Evolutionary conservation across 2,113 vertebrate genomes (phyloP).

Genomic region (Mobula birostris): DNA sequence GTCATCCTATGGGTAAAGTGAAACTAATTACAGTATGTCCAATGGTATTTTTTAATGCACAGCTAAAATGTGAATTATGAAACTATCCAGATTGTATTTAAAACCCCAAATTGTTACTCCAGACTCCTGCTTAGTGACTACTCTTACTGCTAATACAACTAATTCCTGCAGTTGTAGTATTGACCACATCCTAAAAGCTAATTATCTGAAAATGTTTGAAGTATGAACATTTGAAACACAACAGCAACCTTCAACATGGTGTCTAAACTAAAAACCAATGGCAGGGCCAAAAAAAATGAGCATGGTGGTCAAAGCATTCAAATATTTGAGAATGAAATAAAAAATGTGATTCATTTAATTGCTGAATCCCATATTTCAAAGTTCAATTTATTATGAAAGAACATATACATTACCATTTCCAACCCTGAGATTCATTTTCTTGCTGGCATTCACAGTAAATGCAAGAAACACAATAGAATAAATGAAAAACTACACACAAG

Average conservation of each 20-base stretch:
- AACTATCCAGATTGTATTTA: background rate
- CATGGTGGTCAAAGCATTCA: background rate
- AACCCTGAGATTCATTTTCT: too few species aligned
- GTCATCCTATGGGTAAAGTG: background rate
- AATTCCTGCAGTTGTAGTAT: background rate
- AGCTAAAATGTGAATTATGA: background rate
- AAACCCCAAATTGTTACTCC: background rate
- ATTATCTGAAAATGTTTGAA: background rate
- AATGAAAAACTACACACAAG: too few species aligned
- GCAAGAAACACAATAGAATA: too few species aligned
- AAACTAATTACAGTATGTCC: background rate
- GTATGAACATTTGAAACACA: background rate
- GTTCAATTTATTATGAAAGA: too few species aligned
- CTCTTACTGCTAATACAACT: background rate
- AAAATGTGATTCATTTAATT: background rate
- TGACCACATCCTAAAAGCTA: background rate
- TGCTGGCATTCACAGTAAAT: too few species aligned
- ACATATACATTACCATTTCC: too few species aligned
- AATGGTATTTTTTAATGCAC: background rate
- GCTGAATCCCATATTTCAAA: background rate
- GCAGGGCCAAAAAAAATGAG: background rate
- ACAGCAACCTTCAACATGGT: background rate
- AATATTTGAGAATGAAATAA: background rate
- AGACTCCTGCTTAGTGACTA: background rate
- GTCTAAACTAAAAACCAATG: background rate